A percentile compares a stretch with the other conserved stretches of the same genome.
Evolutionary conservation across 2,113 vertebrate genomes (phyloP).

Genomic region (Mormoops blainvillei): DNA sequence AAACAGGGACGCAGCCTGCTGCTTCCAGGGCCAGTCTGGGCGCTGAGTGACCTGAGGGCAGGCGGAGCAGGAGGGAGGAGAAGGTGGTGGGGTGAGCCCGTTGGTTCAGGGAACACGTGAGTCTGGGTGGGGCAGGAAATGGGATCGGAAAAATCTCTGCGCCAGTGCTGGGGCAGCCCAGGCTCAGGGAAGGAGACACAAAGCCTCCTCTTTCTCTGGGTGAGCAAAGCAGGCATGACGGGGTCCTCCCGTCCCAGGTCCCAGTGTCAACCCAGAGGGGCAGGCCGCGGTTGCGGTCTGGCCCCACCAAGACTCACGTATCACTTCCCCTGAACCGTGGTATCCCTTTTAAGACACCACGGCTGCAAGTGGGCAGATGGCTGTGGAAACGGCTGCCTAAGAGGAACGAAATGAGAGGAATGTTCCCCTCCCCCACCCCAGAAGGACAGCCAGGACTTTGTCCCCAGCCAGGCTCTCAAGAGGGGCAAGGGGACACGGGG

Average conservation of each 20-base stretch:
- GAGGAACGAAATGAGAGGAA: background rate
- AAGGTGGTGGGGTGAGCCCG: background rate
- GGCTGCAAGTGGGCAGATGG: background rate
- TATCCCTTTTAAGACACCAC: background rate
- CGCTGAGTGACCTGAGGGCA: background rate
- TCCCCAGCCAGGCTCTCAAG: background rate
- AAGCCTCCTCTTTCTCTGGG: background rate
- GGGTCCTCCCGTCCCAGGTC: background rate
- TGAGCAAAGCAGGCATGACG: accelerated
- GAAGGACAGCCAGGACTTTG: background rate
- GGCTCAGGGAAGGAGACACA: background rate
- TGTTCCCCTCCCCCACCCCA: too few species aligned
- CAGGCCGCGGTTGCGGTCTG: background rate
- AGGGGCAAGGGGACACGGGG: too few species aligned
- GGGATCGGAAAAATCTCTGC: background rate
- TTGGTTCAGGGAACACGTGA: background rate
- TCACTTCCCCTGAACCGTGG: background rate
- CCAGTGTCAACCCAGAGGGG: background rate
- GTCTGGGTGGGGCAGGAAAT: background rate
- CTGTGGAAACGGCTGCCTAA: background rate
- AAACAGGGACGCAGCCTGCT: background rate
- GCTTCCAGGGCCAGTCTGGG: background rate
- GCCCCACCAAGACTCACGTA: accelerated
- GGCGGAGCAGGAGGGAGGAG: background rate
- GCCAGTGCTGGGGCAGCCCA: background rate